A percentile compares a stretch with the other conserved stretches of the same genome.
Conservation (phyloP, 1,140 invertebrate species). For the Drosophila ironensis region DNA sequence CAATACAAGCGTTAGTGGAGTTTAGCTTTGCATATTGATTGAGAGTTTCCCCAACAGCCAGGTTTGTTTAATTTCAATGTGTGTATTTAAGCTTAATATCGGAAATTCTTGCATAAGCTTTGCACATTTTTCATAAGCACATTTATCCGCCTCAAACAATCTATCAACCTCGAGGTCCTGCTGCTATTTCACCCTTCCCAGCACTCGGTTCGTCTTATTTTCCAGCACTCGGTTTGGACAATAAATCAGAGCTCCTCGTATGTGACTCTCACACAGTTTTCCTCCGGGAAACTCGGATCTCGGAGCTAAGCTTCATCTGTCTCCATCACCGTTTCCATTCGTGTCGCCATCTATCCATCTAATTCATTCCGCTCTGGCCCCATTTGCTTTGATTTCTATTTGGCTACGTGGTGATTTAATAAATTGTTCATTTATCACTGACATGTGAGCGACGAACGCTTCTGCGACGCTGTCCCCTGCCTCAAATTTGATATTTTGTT, state of each 20-base stretch:
- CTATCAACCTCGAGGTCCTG: constrained; percentile 5
- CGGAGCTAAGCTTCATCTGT: constrained; percentile 23
- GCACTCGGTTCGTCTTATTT: constrained; percentile 8
- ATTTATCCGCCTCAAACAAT: constrained; percentile 1
- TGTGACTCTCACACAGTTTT: constrained; percentile 21
- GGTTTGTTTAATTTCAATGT: no score
- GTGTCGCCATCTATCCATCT: constrained; percentile 45
- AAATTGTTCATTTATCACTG: constrained; percentile 71
- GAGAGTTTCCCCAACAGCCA: no score
- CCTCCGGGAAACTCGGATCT: not conserved
- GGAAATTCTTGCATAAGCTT: no score
- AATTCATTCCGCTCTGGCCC: constrained; percentile 48
- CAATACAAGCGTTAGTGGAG: not conserved
- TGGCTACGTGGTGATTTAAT: constrained; percentile 63
- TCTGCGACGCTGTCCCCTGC: constrained; percentile 1
- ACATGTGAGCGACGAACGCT: constrained; percentile 52
- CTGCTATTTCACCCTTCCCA: not conserved
- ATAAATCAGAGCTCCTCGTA: constrained; percentile 49
- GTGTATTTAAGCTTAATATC: no score
- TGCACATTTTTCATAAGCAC: constrained; percentile 2
- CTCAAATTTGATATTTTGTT: constrained; percentile 47
- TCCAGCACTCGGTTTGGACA: constrained; percentile 42
- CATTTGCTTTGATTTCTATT: constrained; percentile 58
- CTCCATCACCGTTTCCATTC: constrained; percentile 23
- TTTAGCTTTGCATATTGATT: no score